A percentile compares a stretch with the other conserved stretches of the same genome.
These are phyloP conservation scores for Orgyia antiqua DNA, from an alignment of 2,888 invertebrate species.

Conservation along the genomic window DNA sequence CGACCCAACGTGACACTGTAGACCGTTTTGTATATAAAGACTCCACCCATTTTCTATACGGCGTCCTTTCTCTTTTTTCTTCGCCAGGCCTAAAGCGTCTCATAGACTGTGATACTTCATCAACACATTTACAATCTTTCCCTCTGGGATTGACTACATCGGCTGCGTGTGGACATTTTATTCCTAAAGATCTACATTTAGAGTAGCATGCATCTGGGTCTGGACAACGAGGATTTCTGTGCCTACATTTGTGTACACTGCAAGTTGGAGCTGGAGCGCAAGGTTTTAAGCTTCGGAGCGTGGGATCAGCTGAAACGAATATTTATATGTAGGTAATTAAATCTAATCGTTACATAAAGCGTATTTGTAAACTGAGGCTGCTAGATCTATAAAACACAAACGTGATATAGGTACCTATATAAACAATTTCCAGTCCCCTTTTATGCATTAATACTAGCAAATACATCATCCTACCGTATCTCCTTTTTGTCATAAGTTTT, in stretches of 20 bases:
- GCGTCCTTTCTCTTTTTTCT: neutral
- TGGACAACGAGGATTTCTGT: slow-evolving; percentile 53
- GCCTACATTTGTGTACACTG: slow-evolving; percentile 54
- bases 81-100: neutral
- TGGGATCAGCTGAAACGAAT: slow-evolving; percentile 5
- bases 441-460: too few relatives aligned
- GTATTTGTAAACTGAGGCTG: too few relatives aligned
- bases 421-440: too few relatives aligned
- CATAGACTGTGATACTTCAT: neutral
- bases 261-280: slow-evolving; percentile 60
- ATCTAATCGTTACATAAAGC: too few relatives aligned
- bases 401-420: too few relatives aligned
- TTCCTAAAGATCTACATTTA: slow-evolving; percentile 43
- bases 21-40: slow-evolving; percentile 2
- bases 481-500: too few relatives aligned
- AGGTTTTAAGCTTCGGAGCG: slow-evolving; percentile 40
- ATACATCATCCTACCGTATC: too few relatives aligned
- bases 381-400: too few relatives aligned
- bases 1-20: slow-evolving; percentile 1
- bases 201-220: slow-evolving; percentile 57
- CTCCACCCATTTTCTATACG: slow-evolving; percentile 1
- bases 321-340: too few relatives aligned
- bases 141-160: slow-evolving; percentile 3
- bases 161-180: slow-evolving; percentile 33
- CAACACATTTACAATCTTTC: neutral